Percentiles rank a stretch among this genome's conserved stretches.
Evolutionary conservation across 2,797 vertebrate genomes (phyloP).

Genomic region (Aselliscus stoliczkanus): DNA sequence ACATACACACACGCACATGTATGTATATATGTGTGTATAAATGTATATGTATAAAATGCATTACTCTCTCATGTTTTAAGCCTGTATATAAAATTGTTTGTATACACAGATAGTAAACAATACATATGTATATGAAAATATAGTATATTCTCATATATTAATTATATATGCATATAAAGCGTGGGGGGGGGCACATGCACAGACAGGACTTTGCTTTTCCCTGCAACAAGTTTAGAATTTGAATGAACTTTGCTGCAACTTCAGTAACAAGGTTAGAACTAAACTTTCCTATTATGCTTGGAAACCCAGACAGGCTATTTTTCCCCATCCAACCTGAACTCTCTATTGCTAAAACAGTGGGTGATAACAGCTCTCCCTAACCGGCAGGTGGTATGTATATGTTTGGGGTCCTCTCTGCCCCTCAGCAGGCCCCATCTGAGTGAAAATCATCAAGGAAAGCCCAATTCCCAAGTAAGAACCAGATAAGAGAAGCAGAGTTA

Average conservation of each 20-base stretch:
- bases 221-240: background rate
- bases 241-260: background rate
- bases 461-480: background rate
- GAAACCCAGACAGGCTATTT: background rate
- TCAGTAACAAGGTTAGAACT: background rate
- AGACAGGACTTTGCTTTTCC: background rate
- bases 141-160: background rate
- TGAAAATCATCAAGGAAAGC: background rate
- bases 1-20: no score
- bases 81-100: background rate
- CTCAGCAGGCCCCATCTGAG: background rate
- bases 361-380: background rate
- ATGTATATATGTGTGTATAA: background rate
- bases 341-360: background rate
- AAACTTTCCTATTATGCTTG: background rate
- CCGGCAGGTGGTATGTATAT: background rate
- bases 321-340: background rate
- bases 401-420: background rate
- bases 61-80: background rate
- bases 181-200: accelerated
- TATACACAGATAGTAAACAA: background rate
- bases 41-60: background rate
- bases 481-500: background rate
- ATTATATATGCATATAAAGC: background rate
- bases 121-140: background rate